phyloP scores from a whole-genome alignment of 2,888 invertebrate species.

The Zelleria hepariella region DNA sequence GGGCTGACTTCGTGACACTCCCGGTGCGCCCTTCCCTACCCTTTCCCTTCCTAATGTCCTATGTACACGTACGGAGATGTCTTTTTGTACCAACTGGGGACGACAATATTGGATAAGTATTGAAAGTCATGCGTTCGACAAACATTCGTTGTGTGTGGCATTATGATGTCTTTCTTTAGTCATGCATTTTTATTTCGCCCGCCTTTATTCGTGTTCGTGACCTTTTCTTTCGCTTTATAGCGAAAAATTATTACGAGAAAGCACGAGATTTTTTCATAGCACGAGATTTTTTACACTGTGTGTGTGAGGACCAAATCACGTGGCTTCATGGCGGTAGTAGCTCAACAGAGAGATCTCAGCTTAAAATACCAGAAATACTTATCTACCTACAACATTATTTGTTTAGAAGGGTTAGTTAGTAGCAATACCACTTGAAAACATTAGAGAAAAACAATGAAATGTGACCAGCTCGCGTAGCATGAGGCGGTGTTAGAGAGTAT shows the following conservation, averaged over 20 bases:
- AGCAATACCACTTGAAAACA: too few species aligned
- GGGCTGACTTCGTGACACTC: constrained; percentile 59
- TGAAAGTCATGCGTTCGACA: not conserved
- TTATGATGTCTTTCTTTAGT: not conserved
- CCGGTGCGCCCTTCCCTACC: constrained; percentile 32
- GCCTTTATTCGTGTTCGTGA: not conserved
- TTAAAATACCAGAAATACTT: too few species aligned
- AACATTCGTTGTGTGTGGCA: not conserved
- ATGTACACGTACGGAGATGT: constrained; percentile 38
- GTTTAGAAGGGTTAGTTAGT: too few species aligned
- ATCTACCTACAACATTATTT: too few species aligned
- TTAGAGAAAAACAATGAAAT: too few species aligned
- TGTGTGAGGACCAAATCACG: too few species aligned
- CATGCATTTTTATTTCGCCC: not conserved
- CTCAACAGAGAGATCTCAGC: too few species aligned
- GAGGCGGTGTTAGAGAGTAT: too few species aligned
- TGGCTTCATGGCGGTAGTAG: too few species aligned
- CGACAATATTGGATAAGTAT: constrained; percentile 19
- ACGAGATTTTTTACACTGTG: not conserved
- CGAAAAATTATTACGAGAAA: not conserved
- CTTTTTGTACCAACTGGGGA: constrained; percentile 36
- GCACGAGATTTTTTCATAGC: not conserved
- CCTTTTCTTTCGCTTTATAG: not conserved
- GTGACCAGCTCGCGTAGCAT: too few species aligned
- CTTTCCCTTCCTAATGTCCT: constrained; percentile 54